phyloP scores from a whole-genome alignment of 2,797 vertebrate genomes.

The Chiroxiphia lanceolata region DNA sequence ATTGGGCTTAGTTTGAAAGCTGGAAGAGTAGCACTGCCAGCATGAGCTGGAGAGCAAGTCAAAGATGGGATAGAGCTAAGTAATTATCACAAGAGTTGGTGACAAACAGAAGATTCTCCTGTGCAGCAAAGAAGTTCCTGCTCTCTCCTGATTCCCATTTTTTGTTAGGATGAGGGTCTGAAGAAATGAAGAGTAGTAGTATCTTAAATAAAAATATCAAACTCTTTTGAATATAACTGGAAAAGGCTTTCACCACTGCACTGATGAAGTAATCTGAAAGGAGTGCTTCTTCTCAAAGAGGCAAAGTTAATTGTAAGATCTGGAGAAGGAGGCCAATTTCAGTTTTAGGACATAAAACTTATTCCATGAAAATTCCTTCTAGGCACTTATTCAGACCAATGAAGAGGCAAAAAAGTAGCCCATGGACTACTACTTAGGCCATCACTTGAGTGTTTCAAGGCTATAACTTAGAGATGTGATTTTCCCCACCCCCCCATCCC shows the following conservation, averaged over 20 bases:
- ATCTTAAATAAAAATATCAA: not conserved
- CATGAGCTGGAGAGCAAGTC: not conserved
- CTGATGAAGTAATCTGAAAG: not conserved
- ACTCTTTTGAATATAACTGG: not conserved
- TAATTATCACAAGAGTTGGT: not conserved
- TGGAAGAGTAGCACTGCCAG: not conserved
- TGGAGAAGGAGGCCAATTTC: not conserved
- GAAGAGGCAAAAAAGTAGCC: not conserved
- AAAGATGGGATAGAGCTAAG: not conserved
- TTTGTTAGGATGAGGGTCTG: not conserved
- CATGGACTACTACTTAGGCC: not conserved
- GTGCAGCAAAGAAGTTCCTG: not conserved
- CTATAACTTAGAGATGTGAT: slow-evolving; percentile 33
- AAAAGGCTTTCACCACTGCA: not conserved
- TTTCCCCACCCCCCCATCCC: slow-evolving; percentile 23
- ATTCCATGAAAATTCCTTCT: not conserved
- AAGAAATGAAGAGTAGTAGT: not conserved
- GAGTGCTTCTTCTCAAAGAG: not conserved
- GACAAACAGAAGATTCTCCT: not conserved
- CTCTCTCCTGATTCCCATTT: not conserved
- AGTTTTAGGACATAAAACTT: not conserved
- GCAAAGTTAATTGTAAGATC: not conserved
- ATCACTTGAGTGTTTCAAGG: not conserved
- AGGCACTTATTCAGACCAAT: not conserved
- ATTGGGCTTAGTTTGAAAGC: not conserved